Base-by-base conservation (phyloP, 2,797 vertebrate genomes). In the Aselliscus stoliczkanus region DNA sequence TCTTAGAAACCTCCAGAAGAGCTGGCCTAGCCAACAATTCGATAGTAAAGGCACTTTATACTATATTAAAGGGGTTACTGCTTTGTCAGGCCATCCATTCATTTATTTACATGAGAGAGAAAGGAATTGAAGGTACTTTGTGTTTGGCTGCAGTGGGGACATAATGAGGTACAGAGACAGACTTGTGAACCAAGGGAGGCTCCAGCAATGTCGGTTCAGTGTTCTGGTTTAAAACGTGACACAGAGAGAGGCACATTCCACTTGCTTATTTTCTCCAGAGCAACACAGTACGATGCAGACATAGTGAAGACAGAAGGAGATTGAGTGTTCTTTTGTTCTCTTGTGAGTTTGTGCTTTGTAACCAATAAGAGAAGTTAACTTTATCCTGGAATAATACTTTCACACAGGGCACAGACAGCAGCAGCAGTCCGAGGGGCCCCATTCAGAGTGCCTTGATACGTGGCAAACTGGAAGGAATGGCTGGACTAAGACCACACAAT, bases 301-400 rank as follows among this genome's bases (percentile, higher is more conserved):
- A 77, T 23, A 60, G n/a, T 47, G 31, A 85, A 88, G 93, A 85
- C 27, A 21, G 64, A 42, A 95, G 79, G 18, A 84, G 93, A 88
- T 79, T 79, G 54, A 65, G 3, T 93, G 70, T 93, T 58, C 56
- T 72, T 95, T 81, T 82, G 56, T 88, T 72, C 93, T 87, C 72
- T 72, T 76, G 64, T 23, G 70, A 56, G 44, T 83, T 77, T 67
- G 31, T 2, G 54, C 52, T 96, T 86, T 94, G 34, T 67, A 86
- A 80, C 44, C 72, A 85, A 83, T 4, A 93, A 60, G 39, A 95
- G 65, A 96, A 79, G 11, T 11, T 92, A 23, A 9, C 6, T 27
- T 91, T 60, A 31, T 62, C 67, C 75, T 88, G 56, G 73, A 85
- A 90, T 84, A 54, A 62, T 44, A 47, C 50, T 95, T 86, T 86